Evolutionary conservation across 2,888 invertebrate species (phyloP).

Genomic region (Pyrrhosoma nymphula): DNA sequence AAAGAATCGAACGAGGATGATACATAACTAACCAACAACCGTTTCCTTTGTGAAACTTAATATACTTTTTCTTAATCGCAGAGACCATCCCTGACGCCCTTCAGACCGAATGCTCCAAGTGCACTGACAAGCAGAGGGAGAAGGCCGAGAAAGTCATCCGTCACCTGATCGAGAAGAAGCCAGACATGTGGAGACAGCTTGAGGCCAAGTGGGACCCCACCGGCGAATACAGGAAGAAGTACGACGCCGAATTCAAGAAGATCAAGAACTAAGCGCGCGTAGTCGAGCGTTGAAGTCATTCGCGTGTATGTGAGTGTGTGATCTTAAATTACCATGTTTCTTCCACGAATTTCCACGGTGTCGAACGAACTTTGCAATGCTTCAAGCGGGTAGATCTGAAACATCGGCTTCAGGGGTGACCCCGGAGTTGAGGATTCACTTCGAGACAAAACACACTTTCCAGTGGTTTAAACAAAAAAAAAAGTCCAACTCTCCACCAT

Average conservation of each 20-base stretch:
- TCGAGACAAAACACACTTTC: not conserved
- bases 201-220: slow-evolving; percentile 85
- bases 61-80: slow-evolving; percentile 73
- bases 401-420: too few species aligned
- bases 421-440: not conserved
- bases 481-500: not conserved
- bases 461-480: not conserved
- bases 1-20: too few species aligned
- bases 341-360: slow-evolving; percentile 36
- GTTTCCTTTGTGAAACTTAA: too few species aligned
- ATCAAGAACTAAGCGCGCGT: slow-evolving; percentile 75
- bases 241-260: slow-evolving; percentile 81
- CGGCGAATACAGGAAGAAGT: slow-evolving; percentile 83
- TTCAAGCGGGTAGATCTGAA: not conserved
- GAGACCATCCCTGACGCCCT: slow-evolving; percentile 86
- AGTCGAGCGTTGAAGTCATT: slow-evolving; percentile 66
- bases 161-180: slow-evolving; percentile 84
- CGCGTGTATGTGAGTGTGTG: not conserved
- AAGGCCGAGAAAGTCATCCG: slow-evolving; percentile 84
- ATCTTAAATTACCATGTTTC: slow-evolving; percentile 64
- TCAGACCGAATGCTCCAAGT: slow-evolving; percentile 84
- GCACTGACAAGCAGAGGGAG: slow-evolving; percentile 83
- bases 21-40: too few species aligned
- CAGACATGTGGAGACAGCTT: slow-evolving; percentile 83
- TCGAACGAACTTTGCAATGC: slow-evolving; percentile 29